phyloP scores from a whole-genome alignment of 2,888 invertebrate genomes.

The Metacarcinus magister region DNA sequence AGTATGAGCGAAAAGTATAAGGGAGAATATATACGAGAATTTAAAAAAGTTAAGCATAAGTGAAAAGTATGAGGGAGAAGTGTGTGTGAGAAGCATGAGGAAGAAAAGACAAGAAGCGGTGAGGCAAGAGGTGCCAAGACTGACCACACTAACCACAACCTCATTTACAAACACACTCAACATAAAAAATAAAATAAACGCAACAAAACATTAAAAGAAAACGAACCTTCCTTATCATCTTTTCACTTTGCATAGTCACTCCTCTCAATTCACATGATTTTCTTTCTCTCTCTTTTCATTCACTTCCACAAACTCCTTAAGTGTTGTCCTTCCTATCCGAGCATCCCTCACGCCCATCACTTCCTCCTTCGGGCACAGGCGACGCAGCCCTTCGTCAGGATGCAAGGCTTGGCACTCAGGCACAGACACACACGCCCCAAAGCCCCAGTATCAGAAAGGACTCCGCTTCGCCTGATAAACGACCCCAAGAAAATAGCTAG shows the following conservation, averaged over 20 bases:
- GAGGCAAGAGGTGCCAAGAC: too few relatives aligned
- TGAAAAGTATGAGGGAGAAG: too few relatives aligned
- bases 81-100: too few relatives aligned
- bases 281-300: background rate
- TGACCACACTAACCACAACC: too few relatives aligned
- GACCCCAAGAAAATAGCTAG: background rate
- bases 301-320: background rate
- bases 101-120: too few relatives aligned
- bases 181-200: too few relatives aligned
- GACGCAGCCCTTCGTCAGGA: background rate
- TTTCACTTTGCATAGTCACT: background rate
- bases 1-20: too few relatives aligned
- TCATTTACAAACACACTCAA: too few relatives aligned
- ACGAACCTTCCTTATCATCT: background rate
- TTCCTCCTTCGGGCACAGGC: background rate
- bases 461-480: background rate
- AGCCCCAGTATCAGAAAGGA: background rate
- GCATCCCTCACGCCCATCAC: background rate
- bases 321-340: too few relatives aligned
- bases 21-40: too few relatives aligned
- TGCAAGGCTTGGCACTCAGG: background rate
- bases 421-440: background rate
- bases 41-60: too few relatives aligned
- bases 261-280: background rate
- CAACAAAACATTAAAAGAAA: too few relatives aligned